These are phyloP conservation scores for Parauchenoglanis ngamensis DNA, from an alignment of 2,797 vertebrate genomes.

Conservation along the genomic window DNA sequence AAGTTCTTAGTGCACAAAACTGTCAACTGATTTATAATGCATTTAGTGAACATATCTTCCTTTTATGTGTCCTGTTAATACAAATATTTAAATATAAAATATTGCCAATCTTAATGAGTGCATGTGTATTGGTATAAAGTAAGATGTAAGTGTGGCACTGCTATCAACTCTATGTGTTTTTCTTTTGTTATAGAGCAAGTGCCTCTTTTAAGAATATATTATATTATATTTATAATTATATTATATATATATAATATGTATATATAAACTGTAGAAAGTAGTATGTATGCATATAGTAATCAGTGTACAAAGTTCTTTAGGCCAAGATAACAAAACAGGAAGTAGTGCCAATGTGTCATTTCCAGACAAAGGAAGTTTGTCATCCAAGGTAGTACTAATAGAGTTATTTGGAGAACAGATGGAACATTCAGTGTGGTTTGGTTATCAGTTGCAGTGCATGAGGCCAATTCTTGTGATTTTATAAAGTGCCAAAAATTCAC, in stretches of 20 bases:
- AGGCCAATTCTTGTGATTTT: neutral
- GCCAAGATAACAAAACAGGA: slow-evolving; percentile 86
- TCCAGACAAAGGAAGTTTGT: slow-evolving; percentile 85
- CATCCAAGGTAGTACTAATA: slow-evolving; percentile 85
- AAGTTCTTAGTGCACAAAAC: slow-evolving; percentile 59
- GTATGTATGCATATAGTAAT: slow-evolving; percentile 45
- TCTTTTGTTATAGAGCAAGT: neutral
- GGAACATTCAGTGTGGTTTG: slow-evolving; percentile 79
- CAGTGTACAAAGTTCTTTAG: slow-evolving; percentile 64
- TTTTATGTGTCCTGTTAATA: slow-evolving; percentile 60
- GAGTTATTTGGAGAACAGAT: slow-evolving; percentile 90
- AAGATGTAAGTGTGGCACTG: neutral
- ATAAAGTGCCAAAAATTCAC: neutral
- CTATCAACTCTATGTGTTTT: too few species aligned
- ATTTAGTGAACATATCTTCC: slow-evolving; percentile 54
- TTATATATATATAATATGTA: neutral
- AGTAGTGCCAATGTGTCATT: slow-evolving; percentile 90
- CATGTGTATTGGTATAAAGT: neutral
- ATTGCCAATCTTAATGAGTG: neutral
- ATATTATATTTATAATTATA: too few species aligned
- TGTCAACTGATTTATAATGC: slow-evolving; percentile 63
- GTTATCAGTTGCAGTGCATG: slow-evolving; percentile 70
- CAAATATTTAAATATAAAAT: slow-evolving; percentile 42
- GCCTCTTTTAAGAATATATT: neutral
- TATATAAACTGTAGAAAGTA: neutral